Evolutionary conservation across 2,797 vertebrate genomes (phyloP), one percentile per base, ranked within the genome.

Genomic region (Lemur catta): DNA sequence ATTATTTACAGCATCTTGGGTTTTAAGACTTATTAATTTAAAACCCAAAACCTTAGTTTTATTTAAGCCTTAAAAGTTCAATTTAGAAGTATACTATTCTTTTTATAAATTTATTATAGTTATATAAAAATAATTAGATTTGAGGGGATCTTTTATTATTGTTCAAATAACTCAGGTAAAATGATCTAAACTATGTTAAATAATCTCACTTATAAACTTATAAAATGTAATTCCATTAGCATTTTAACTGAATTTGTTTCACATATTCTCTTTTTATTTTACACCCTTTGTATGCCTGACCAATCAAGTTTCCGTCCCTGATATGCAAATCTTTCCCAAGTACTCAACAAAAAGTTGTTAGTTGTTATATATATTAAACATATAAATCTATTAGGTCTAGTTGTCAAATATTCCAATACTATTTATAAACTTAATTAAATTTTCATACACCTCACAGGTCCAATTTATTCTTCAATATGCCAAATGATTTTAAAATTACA

Each of bases 191-290:
- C 43, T 87, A 65, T 89, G 7, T 84, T 91, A 93, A 30, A 61
- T 13, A 82, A 65, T 88, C 33, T 78, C 28, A 78, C 48, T 79
- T 95, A 90, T 33, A 91, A 95, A 57, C 65, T 95, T 86, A 95
- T 57, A 84, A 90, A 78, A 72, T 43, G 7, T 63, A 84, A 81
- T 87, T 82, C 20, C 26, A 46, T 28, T 84, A 63, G 38, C 57
- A 59, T 88, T 93, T 50, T 92, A 52, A 82, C 79, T 84, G 48
- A 84, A 92, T 67, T 95, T 69, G 3, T 92, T 57, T 94, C 22
- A 33, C 67, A 26, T 85, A 52, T 50, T 59, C 38, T 72, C 4
- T 82, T 93, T 96, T 93, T 35, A 50, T 90, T 94, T 87, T 88
- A 63, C 3, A 65, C 14, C 26, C 38, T 61, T 90, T 38, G 13